Base-by-base conservation (phyloP, 2,888 invertebrate species). In the Melanostoma mellinum region DNA sequence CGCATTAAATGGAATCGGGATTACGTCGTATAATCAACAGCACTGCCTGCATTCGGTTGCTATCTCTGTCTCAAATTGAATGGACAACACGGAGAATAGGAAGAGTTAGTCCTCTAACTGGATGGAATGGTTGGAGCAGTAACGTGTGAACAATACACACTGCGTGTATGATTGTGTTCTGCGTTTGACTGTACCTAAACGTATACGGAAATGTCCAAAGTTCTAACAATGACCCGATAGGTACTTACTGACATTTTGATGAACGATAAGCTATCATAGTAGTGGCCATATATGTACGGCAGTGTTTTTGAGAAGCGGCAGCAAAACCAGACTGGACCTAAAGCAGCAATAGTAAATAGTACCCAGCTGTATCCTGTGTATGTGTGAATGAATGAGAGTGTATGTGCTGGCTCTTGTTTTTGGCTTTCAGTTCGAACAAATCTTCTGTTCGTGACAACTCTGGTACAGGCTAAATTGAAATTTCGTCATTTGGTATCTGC, bases 211-310 rank as follows among this genome's bases (percentile, higher is more conserved):
- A 63, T 61, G 33, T 53, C 63, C 38, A 73, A 80, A 63, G 84
- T 79, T 53, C 78, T 42, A 79, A 84, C 84, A 84, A 84, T 84
- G 79, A 84, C 84, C 84, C 84, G 79, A 84, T 84, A 84, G 84
- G 84, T 84, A 84, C 84, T 84, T 84, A 84, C 84, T 84, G 84
- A 84, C 84, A 84, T 84, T 79, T 79, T 84, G 84, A 84, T 84
- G 84, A 79, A 84, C 84, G 84, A 84, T 84, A 84, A 84, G 84
- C 84, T 84, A 84, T 84, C 84, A 79, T 55, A 84, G 20, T 20
- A 20, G 78, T 79, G 79, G 48, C 79, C 84, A 65, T 84, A 84
- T 55, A 82, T 46, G 20, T 9, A 53, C 8, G 46, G 44, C 82
- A 63, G 77, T 68, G 72, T 67, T 81, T 77, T 72, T 56, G 81